phyloP scores from a whole-genome alignment of 2,888 invertebrate species.

The Hypomecis punctinalis region DNA sequence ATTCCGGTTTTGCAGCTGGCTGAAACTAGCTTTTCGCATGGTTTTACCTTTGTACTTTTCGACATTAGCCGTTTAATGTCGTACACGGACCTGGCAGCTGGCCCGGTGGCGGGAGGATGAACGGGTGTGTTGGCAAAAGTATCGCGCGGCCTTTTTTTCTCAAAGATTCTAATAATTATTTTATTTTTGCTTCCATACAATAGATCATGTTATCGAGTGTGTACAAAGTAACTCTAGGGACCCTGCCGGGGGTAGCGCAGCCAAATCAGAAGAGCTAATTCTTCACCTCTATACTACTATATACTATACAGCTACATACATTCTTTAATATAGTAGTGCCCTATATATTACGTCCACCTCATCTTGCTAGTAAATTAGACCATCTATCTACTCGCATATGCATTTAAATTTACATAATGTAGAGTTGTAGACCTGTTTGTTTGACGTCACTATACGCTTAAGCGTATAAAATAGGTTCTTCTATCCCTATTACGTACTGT shows the following conservation, averaged over 20 bases:
- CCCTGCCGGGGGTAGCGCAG: no score
- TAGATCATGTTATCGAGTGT: no score
- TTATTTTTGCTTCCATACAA: no score
- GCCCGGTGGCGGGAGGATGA: constrained; percentile 6
- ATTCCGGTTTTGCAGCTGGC: constrained; percentile 61
- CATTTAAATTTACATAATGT: background rate
- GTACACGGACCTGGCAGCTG: constrained; percentile 16
- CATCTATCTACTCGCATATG: no score
- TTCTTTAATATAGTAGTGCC: no score
- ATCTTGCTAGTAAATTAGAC: no score
- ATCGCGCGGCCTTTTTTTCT: background rate
- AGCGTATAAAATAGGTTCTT: background rate
- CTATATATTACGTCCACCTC: no score
- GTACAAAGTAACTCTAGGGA: no score
- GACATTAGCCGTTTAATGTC: constrained; percentile 8
- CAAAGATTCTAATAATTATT: background rate
- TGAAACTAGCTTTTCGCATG: constrained; percentile 49
- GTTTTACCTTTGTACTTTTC: constrained; percentile 17
- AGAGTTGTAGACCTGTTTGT: background rate
- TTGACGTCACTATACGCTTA: constrained; percentile 40
- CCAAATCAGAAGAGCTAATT: no score
- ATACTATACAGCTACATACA: no score
- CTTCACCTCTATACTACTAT: no score
- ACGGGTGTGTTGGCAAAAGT: background rate
- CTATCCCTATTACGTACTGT: background rate